Percentiles rank a stretch among this genome's conserved stretches.
Evolutionary conservation across 1,140 invertebrate genomes (phyloP).

Genomic region (Cydia strobilella): DNA sequence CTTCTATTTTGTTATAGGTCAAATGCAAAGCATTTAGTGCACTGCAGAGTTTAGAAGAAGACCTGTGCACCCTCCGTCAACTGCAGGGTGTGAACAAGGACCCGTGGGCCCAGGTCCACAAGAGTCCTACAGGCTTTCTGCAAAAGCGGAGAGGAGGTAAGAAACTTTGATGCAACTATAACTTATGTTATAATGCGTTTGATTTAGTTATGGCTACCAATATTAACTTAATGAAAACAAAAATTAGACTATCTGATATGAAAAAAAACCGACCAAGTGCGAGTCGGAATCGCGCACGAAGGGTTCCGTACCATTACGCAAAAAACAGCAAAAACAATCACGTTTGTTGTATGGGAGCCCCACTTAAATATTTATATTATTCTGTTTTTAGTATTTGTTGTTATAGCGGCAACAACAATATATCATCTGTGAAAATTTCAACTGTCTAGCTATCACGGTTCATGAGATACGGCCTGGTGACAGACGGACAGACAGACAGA

Average conservation of each 20-base stretch:
- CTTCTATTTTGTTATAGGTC: slow-evolving; percentile 63
- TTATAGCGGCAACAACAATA: too few relatives aligned
- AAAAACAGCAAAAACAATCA: too few relatives aligned
- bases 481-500: too few relatives aligned
- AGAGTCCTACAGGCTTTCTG: slow-evolving; percentile 92
- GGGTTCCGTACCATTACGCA: too few relatives aligned
- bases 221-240: not conserved
- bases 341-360: too few relatives aligned
- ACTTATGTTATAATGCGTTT: not conserved
- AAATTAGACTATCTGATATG: not conserved
- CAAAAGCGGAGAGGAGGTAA: slow-evolving; percentile 87
- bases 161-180: not conserved
- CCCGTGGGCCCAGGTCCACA: slow-evolving; percentile 92
- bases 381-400: too few relatives aligned
- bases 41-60: slow-evolving; percentile 94
- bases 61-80: slow-evolving; percentile 92
- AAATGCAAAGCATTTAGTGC: slow-evolving; percentile 97
- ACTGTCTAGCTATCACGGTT: too few relatives aligned
- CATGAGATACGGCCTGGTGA: too few relatives aligned
- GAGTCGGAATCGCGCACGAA: too few relatives aligned
- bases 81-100: slow-evolving; percentile 89
- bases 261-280: too few relatives aligned
- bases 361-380: too few relatives aligned
- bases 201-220: not conserved
- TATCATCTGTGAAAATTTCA: too few relatives aligned